Percentiles rank a stretch among this genome's conserved stretches.
These are phyloP conservation scores for Sepiola atlantica DNA, from an alignment of 2,888 invertebrate species.

Conservation along the genomic window DNA sequence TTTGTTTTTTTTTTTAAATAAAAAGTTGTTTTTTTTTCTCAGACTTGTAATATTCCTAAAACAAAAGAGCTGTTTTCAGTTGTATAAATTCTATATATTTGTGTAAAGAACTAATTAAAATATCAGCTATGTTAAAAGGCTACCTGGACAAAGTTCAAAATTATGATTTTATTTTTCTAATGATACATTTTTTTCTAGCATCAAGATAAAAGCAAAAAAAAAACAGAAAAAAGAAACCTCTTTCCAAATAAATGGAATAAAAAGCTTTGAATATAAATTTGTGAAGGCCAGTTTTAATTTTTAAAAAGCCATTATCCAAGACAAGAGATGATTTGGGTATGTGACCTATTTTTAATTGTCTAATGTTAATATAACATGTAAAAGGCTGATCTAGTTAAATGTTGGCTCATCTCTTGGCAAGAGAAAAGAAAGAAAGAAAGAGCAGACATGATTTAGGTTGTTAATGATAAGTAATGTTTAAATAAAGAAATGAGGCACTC, in stretches of 20 bases:
- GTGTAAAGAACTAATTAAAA: neutral
- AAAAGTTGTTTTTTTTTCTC: neutral
- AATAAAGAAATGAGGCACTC: conserved; percentile 40
- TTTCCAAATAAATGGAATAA: neutral
- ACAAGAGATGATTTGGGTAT: neutral
- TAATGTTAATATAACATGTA: neutral
- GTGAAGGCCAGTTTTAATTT: neutral
- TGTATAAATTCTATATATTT: neutral
- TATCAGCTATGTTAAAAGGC: neutral
- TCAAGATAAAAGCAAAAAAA: neutral
- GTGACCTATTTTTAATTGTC: neutral
- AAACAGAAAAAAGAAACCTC: neutral
- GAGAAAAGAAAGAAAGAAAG: neutral
- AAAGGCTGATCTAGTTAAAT: neutral
- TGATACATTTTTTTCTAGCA: neutral
- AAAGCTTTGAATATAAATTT: neutral
- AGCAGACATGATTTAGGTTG: neutral
- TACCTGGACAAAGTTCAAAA: neutral
- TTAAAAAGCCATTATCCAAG: neutral
- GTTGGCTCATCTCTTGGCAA: neutral
- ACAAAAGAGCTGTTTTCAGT: neutral
- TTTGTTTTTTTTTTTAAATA: neutral
- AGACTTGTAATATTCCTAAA: neutral
- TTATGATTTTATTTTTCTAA: neutral
- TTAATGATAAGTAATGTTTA: neutral